Conservation (phyloP, 1,140 invertebrate species). For the Neotoxoptera formosana region DNA sequence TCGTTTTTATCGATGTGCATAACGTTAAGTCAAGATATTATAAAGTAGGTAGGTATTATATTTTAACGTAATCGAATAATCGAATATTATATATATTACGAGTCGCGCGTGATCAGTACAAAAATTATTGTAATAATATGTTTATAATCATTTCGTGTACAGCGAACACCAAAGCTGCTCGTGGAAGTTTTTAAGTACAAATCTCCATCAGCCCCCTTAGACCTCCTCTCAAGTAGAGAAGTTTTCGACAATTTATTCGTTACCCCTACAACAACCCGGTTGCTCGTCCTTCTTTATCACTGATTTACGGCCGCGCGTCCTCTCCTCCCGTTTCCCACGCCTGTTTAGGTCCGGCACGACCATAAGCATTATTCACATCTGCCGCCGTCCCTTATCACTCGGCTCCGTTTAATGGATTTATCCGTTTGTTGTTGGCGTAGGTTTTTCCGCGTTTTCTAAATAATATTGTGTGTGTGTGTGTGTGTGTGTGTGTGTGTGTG, state of each 20-base stretch:
- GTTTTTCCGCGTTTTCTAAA: slow-evolving; percentile 16
- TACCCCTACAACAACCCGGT: neutral
- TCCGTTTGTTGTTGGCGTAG: slow-evolving; percentile 34
- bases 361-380: slow-evolving; percentile 55
- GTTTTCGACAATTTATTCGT: slow-evolving; percentile 51
- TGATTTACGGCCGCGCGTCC: slow-evolving; percentile 24
- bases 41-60: neutral
- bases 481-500: too few species aligned
- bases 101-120: too few species aligned
- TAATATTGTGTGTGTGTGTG: too few species aligned
- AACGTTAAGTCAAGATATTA: neutral
- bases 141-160: neutral
- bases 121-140: neutral
- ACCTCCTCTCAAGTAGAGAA: slow-evolving; percentile 23
- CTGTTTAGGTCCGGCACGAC: neutral
- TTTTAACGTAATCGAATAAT: neutral
- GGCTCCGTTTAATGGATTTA: slow-evolving; percentile 46
- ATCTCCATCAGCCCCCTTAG: slow-evolving; percentile 10
- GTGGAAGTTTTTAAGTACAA: slow-evolving; percentile 43
- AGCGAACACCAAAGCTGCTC: neutral
- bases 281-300: neutral
- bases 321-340: neutral
- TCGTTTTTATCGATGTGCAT: neutral
- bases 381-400: slow-evolving; percentile 51
- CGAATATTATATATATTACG: too few species aligned